Conservation (phyloP, 2,888 invertebrate species). For the Netelia inedita region DNA sequence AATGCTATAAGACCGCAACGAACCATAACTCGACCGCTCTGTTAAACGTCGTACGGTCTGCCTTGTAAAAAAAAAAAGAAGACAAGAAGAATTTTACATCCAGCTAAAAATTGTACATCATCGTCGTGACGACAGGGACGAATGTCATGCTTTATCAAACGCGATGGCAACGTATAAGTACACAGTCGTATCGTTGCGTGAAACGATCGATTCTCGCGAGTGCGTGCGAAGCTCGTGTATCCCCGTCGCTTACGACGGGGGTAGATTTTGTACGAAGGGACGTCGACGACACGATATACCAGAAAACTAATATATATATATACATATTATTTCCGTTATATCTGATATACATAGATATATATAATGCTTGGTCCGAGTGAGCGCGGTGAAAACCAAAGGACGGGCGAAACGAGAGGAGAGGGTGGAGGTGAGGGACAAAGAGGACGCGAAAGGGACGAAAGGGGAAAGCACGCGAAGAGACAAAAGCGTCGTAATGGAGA, state of each 20-base stretch:
- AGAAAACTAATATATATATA: conserved; percentile 28
- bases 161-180: not conserved
- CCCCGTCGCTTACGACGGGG: conserved; percentile 42
- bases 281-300: conserved; percentile 50
- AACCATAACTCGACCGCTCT: conserved; percentile 53
- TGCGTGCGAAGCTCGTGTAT: conserved; percentile 25
- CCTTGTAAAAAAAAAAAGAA: not conserved
- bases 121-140: too few relatives aligned
- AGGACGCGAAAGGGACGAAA: conserved; percentile 14
- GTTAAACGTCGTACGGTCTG: conserved; percentile 32
- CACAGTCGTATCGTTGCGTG: not conserved
- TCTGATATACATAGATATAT: conserved; percentile 31
- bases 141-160: conserved; percentile 6
- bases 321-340: not conserved
- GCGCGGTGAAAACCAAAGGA: conserved; percentile 44
- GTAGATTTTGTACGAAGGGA: conserved; percentile 37
- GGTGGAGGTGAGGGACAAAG: conserved; percentile 17
- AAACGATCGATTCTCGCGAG: conserved; percentile 52
- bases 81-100: not conserved
- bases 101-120: not conserved
- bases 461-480: conserved; percentile 55
- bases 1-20: conserved; percentile 52
- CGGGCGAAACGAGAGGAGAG: conserved; percentile 23
- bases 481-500: conserved; percentile 61
- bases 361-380: conserved; percentile 45